Conservation (phyloP, 2,888 invertebrate genomes). For the Polydrusus cervinus region DNA sequence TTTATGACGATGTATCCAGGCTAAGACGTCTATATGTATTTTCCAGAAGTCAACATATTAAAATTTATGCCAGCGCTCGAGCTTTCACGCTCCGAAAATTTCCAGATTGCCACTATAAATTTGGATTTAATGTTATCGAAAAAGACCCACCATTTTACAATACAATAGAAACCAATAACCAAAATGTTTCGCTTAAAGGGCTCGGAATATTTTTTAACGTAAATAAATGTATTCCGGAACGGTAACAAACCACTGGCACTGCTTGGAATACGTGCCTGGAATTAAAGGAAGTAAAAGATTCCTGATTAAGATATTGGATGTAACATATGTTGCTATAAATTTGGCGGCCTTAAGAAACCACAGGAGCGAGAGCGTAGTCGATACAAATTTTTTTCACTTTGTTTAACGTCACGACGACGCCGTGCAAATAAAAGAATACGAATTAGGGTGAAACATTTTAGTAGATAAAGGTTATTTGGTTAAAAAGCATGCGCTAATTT, state of each 20-base stretch:
- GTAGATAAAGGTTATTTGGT: too few species aligned
- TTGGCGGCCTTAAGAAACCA: slow-evolving; percentile 35
- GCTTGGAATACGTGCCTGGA: slow-evolving; percentile 29
- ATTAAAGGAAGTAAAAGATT: slow-evolving; percentile 38
- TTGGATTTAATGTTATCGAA: slow-evolving; percentile 41
- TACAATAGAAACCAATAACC: slow-evolving; percentile 45
- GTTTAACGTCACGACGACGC: slow-evolving; percentile 14
- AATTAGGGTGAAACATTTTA: background rate
- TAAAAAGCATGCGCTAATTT: too few species aligned
- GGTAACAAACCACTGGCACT: slow-evolving; percentile 18
- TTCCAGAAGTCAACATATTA: slow-evolving; percentile 30
- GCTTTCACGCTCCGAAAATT: slow-evolving; percentile 37
- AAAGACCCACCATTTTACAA: slow-evolving; percentile 43
- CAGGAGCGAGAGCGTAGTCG: slow-evolving; percentile 33
- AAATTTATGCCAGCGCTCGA: slow-evolving; percentile 29
- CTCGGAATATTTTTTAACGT: slow-evolving; percentile 21
- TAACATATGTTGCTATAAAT: slow-evolving; percentile 43
- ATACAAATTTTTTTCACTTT: slow-evolving; percentile 35
- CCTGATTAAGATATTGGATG: slow-evolving; percentile 40
- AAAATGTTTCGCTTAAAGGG: slow-evolving; percentile 30
- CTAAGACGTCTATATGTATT: slow-evolving; percentile 7
- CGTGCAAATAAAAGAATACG: background rate
- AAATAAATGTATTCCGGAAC: slow-evolving; percentile 23
- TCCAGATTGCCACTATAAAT: slow-evolving; percentile 46
- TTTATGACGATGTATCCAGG: too few species aligned